These are phyloP conservation scores for Equus przewalskii DNA, from an alignment of 2,113 vertebrate genomes.

Conservation along the genomic window DNA sequence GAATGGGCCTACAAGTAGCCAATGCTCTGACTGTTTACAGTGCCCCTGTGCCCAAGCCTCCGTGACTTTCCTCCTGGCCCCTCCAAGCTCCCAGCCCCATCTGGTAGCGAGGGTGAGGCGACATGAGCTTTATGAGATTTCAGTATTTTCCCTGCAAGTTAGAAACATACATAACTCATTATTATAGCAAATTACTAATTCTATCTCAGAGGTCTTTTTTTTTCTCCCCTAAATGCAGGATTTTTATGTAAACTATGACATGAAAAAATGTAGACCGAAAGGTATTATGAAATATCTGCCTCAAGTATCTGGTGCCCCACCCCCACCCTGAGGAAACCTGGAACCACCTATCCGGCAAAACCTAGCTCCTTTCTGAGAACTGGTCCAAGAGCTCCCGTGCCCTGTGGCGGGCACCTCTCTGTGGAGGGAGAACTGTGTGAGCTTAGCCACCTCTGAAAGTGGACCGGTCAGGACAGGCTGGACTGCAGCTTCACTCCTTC, in stretches of 20 bases:
- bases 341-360: not conserved
- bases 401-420: not conserved
- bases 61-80: not conserved
- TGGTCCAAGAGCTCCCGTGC: not conserved
- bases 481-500: not conserved
- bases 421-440: accelerated
- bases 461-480: too few relatives aligned
- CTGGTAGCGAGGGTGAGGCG: not conserved
- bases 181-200: not conserved
- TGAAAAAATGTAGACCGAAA: not conserved
- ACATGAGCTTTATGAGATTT: not conserved
- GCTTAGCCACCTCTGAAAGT: not conserved
- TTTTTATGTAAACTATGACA: not conserved
- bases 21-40: slow-evolving; percentile 68
- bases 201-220: slow-evolving; percentile 19
- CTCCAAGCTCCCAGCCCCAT: not conserved
- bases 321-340: not conserved
- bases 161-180: not conserved
- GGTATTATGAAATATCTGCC: not conserved
- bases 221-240: not conserved
- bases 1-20: slow-evolving; percentile 61
- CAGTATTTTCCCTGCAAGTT: not conserved
- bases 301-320: not conserved
- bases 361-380: not conserved
- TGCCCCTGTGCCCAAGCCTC: not conserved